Evolutionary conservation across 1,140 invertebrate genomes (phyloP).

Genomic region (Leptopilina boulardi): DNA sequence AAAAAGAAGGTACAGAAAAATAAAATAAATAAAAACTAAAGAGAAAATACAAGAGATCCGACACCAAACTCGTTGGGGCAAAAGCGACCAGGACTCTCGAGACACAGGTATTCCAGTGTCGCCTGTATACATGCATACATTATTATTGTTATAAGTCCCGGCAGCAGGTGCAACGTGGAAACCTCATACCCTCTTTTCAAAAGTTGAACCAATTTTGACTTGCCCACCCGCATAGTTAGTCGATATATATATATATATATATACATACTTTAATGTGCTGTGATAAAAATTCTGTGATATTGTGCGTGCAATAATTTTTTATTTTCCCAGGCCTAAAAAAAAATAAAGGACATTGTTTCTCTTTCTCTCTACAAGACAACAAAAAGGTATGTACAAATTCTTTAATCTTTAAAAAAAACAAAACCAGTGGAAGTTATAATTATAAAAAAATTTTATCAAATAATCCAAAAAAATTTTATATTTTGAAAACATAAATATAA

Average conservation of each 20-base stretch:
- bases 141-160: constrained; percentile 29
- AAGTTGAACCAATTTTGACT: constrained; percentile 1
- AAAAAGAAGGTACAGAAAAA: neutral
- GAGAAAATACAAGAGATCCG: constrained; percentile 24
- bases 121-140: constrained; percentile 26
- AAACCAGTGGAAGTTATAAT: too few relatives aligned
- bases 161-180: constrained; percentile 26
- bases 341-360: neutral
- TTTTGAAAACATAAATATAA: too few relatives aligned
- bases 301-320: constrained; percentile 39
- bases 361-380: too few relatives aligned
- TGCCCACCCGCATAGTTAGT: constrained; percentile 22
- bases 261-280: constrained; percentile 50
- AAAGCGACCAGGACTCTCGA: constrained; percentile 9
- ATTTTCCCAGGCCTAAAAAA: neutral
- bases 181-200: constrained; percentile 13
- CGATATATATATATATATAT: too few relatives aligned
- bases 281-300: constrained; percentile 60
- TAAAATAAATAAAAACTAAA: neutral
- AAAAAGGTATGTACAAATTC: too few relatives aligned
- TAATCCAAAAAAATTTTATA: too few relatives aligned
- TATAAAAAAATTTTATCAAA: too few relatives aligned
- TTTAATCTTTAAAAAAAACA: too few relatives aligned
- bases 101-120: constrained; percentile 18
- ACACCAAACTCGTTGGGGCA: neutral